Evolutionary conservation across 1,140 invertebrate species (phyloP), one percentile per base, ranked within the genome.

Genomic region (Zaprionus ornatus): DNA sequence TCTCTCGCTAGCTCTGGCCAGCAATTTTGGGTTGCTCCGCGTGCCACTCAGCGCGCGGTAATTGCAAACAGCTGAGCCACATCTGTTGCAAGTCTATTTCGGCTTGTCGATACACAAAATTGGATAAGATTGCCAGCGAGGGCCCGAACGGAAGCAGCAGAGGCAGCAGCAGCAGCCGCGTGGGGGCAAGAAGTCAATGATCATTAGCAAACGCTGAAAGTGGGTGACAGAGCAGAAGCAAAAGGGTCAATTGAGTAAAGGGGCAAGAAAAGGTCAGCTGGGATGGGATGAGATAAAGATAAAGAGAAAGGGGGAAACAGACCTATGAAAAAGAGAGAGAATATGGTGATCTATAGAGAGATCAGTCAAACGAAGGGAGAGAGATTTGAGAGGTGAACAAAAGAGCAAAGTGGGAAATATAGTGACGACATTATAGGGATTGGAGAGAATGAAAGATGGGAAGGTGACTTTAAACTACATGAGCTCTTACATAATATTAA

Each of bases 51-150:
- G 21, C 50, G 35, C 37, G 72, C 37, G 65, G 80, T 88, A 88
- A 88, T 88, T 88, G 85, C 84, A 75, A 88, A 88, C 84, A 88
- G 80, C 84, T 88, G 84, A 88, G 80, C 60, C 73, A 75, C 84
- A 87, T 87, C 77, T 87, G 84, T 71, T 40, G 67, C 79, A 70
- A 79, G 63, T 81, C 68, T 45, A 55, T 60, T 78, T 75, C 68
- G 32, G 32, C 50, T 55, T 17, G 32, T 72, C 69, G 69, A 72
- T 72, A 48, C 56, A 40, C 64, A 42, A 29, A 59, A 57, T 68
- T 54, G 54, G 4, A 29, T 42, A 61, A 55, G 25, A 61, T 73
- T 57, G 32, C 32, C 9, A 45, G 4, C 13, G 5, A 17, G 50
- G 19, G 15, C 12, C n/a, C 0, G 17, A 12, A 25, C 48, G 52